These are phyloP conservation scores for Isurus oxyrinchus DNA, from an alignment of 2,113 vertebrate species.

Conservation along the genomic window DNA sequence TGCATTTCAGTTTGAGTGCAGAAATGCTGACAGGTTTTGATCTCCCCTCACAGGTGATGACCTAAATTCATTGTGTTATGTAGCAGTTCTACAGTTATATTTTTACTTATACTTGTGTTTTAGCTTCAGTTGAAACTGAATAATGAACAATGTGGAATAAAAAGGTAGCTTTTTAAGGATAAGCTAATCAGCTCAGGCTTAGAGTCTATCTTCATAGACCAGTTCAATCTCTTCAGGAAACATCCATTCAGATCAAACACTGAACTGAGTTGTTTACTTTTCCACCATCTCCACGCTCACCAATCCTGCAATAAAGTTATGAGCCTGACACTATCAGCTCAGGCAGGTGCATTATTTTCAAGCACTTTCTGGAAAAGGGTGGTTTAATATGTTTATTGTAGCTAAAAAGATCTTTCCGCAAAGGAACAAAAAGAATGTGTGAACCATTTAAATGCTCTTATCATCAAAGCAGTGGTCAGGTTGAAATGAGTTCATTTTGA, in stretches of 20 bases:
- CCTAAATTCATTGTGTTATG: neutral
- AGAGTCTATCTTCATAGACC: neutral
- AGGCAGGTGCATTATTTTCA: neutral
- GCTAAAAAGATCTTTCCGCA: neutral
- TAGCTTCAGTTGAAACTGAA: neutral
- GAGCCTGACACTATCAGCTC: no score
- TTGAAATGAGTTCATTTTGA: neutral
- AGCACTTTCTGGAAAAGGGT: neutral
- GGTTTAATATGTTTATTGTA: neutral
- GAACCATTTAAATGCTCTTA: neutral
- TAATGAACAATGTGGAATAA: neutral
- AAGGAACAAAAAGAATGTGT: neutral
- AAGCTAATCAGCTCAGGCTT: neutral
- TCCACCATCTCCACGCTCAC: neutral
- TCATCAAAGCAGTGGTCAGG: no score
- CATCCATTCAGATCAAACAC: neutral
- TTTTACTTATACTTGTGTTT: neutral
- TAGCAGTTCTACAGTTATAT: no score
- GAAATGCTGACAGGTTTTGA: neutral
- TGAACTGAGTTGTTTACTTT: neutral
- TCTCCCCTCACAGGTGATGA: neutral
- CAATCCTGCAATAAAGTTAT: neutral
- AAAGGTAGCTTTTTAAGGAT: neutral
- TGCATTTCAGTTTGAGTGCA: neutral
- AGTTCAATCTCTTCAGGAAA: no score